Base-by-base conservation (phyloP, 2,888 invertebrate genomes). In the Melinaea menophilus region DNA sequence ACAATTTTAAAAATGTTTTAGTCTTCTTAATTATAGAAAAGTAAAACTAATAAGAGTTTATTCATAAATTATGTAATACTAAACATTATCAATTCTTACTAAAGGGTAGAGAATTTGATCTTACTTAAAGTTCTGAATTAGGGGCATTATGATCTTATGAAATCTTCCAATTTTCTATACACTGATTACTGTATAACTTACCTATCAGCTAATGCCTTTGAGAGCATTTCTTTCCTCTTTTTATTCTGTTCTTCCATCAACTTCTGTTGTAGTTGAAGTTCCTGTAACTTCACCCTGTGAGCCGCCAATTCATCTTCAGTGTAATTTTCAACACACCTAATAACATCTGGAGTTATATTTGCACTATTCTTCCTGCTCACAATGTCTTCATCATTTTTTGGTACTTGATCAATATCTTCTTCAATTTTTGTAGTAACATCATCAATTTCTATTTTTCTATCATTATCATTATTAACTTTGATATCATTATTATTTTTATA, bases 171-270 rank as follows among this genome's bases (percentile, higher is more conserved):
- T 45, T n/a, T 11, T 9, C 34, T 45, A 45, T 51, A 51, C 31
- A 9, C 12, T 31, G 45, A 12, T n/a, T 46, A 13, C 34, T 12
- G n/a, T 31, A 59, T 56, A 58, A 31, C 70, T 82, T 77, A 94
- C 94, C 95, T 94, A 76, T 95, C 94, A 70, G 94, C 94, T 58
- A 96, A 91, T 11, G 95, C 95, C 82, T 93, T 94, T 0, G 94
- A 86, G 9, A 96, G 85, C 81, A 95, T 89, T 76, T 94, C 94
- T 80, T 94, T 95, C 69, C 95, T 93, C 72, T 93, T 94, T 72
- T 94, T 93, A 84, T 96, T 96, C 76, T 95, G 95, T 79, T 95
- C 96, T 77, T 96, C 94, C 79, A 96, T 95, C 69, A 94, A 76
- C 80, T 93, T 95, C 74, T 95, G 95, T 68, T 94, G 92, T 12